Evolutionary conservation across 2,797 vertebrate genomes (phyloP).

Genomic region (Chelon auratus): DNA sequence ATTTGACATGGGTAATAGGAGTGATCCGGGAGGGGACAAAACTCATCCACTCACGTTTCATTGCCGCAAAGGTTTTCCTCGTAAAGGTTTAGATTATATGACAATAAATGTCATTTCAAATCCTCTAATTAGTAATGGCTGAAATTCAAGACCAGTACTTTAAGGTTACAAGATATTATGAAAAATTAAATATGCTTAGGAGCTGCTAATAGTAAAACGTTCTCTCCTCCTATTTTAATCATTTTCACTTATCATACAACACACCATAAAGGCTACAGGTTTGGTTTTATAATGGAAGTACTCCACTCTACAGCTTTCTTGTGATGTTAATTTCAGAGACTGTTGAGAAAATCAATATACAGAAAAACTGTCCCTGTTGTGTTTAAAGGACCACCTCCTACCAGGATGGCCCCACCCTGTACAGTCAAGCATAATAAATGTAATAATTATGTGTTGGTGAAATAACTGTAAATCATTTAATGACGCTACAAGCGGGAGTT

Average conservation of each 20-base stretch:
- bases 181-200: conserved; percentile 26
- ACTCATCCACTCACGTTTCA: conserved; percentile 68
- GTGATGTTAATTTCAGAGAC: conserved; percentile 37
- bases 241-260: conserved; percentile 20
- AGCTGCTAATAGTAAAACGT: conserved; percentile 8
- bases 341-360: conserved; percentile 13
- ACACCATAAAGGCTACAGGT: conserved; percentile 17
- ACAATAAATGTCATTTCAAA: conserved; percentile 67
- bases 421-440: conserved; percentile 80
- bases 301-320: conserved; percentile 27
- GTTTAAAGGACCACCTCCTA: conserved; percentile 62
- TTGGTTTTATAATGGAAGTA: conserved; percentile 37
- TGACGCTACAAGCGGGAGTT: conserved; percentile 83
- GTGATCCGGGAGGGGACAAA: conserved; percentile 52
- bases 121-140: conserved; percentile 63
- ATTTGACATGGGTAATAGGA: conserved; percentile 65
- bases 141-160: conserved; percentile 33
- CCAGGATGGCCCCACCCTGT: conserved; percentile 57
- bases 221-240: conserved; percentile 4
- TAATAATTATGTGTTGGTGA: conserved; percentile 82
- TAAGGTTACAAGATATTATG: conserved; percentile 32
- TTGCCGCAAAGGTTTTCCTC: conserved; percentile 50
- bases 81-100: conserved; percentile 43
- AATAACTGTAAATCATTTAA: conserved; percentile 87
- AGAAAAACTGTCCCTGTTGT: conserved; percentile 54